Evolutionary conservation across 2,113 vertebrate species (phyloP).

Genomic region (Aegypius monachus): DNA sequence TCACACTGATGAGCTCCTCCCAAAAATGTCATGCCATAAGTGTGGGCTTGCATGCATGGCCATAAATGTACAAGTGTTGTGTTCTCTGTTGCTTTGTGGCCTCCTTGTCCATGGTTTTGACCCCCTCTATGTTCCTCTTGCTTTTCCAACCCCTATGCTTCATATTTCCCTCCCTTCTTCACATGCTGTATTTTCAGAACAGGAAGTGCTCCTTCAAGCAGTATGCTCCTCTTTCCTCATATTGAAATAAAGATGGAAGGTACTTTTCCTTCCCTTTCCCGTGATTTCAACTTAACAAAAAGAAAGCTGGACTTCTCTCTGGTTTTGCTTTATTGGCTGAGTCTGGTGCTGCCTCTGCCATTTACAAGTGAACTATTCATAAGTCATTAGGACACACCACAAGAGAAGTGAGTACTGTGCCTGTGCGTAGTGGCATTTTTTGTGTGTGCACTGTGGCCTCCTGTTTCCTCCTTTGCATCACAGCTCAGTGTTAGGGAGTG

Average conservation of each 20-base stretch:
- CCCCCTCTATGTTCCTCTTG: neutral
- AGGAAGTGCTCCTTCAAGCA: neutral
- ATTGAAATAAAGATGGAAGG: constrained; percentile 1
- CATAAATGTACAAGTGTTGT: neutral
- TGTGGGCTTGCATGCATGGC: neutral
- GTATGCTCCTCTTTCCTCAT: neutral
- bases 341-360: neutral
- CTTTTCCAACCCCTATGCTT: neutral
- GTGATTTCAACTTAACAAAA: neutral
- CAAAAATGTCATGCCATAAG: neutral
- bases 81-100: neutral
- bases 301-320: neutral
- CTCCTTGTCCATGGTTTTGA: neutral
- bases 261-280: neutral
- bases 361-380: neutral
- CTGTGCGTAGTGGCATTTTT: neutral
- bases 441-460: neutral
- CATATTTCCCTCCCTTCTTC: neutral
- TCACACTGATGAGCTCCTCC: neutral
- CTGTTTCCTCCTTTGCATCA: neutral
- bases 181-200: neutral
- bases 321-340: neutral
- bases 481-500: neutral
- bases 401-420: neutral
- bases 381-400: neutral